phyloP scores from a whole-genome alignment of 2,797 vertebrate species.

The Hemibagrus guttatus region DNA sequence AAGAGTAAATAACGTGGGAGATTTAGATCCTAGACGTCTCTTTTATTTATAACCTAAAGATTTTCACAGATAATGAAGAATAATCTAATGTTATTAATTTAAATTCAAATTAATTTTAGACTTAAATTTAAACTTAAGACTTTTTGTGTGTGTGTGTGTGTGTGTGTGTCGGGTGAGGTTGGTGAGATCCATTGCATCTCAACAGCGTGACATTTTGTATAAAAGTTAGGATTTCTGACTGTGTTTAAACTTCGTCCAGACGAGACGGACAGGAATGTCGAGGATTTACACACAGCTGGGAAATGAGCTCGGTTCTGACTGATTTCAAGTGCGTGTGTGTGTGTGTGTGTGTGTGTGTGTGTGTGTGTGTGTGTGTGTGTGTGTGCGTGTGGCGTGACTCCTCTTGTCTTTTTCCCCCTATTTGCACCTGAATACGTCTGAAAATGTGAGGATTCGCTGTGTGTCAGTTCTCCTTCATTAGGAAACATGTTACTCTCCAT shows the following conservation, averaged over 20 bases:
- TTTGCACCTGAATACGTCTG: conserved; percentile 72
- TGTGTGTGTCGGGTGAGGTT: background rate
- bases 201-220: background rate
- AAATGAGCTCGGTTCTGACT: background rate
- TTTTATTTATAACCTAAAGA: too few relatives aligned
- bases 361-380: conserved; percentile 4
- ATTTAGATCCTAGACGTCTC: too few relatives aligned
- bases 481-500: conserved; percentile 1
- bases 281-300: conserved; percentile 4
- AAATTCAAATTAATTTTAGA: too few relatives aligned
- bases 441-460: conserved; percentile 36
- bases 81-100: too few relatives aligned
- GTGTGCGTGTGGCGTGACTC: background rate
- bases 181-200: background rate
- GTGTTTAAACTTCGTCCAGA: conserved; percentile 11
- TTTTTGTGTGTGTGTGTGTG: background rate
- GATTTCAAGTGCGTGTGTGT: background rate
- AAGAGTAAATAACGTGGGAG: too few relatives aligned
- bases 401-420: conserved; percentile 65
- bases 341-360: conserved; percentile 11
- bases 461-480: conserved; percentile 26
- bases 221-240: background rate
- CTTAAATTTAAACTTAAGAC: background rate
- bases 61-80: background rate
- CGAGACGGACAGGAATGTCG: conserved; percentile 12